phyloP scores from a whole-genome alignment of 2,888 invertebrate genomes.

The Xestia sexstrigata region DNA sequence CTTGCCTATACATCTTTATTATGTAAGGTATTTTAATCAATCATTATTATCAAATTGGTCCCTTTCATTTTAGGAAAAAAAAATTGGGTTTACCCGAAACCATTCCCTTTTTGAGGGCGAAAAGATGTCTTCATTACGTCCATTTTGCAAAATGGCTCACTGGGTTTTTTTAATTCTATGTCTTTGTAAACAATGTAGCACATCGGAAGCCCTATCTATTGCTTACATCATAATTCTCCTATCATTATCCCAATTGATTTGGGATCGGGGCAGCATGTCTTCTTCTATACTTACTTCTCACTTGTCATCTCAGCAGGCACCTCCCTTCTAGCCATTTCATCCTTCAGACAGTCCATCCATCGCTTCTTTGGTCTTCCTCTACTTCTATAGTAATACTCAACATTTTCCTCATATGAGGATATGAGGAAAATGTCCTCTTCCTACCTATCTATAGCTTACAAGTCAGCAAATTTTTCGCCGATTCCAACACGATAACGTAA shows the following conservation, averaged over 20 bases:
- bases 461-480: background rate
- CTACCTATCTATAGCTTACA: background rate
- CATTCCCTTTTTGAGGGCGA: background rate
- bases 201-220: background rate
- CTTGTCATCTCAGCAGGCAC: too few species aligned
- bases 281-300: too few species aligned
- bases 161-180: conserved; percentile 8
- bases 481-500: conserved; percentile 5
- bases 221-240: background rate
- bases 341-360: too few species aligned
- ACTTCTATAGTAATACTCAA: too few species aligned
- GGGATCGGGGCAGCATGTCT: too few species aligned
- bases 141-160: background rate
- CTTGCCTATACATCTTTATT: conserved; percentile 31
- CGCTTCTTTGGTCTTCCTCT: too few species aligned
- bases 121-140: background rate
- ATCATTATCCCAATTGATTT: too few species aligned
- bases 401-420: too few species aligned
- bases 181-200: background rate
- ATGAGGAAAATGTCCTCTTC: too few species aligned
- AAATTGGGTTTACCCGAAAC: background rate
- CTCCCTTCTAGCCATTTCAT: too few species aligned
- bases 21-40: conserved; percentile 41
- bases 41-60: conserved; percentile 9
- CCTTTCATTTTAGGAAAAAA: background rate